phyloP scores from a whole-genome alignment of 1,140 invertebrate genomes.

The Diachasma alloeum region DNA sequence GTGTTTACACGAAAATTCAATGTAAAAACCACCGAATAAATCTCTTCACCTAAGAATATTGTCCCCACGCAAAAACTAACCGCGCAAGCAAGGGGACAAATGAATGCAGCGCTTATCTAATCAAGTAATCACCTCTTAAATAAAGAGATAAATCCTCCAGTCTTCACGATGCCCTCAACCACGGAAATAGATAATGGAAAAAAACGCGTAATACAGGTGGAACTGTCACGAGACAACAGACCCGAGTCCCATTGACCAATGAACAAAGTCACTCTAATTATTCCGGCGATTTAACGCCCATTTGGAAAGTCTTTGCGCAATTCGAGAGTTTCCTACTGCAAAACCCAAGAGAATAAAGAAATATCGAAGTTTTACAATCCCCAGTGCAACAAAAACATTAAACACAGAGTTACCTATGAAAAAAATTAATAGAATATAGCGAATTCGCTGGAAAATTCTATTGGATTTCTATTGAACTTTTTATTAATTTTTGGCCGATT shows the following conservation, averaged over 20 bases:
- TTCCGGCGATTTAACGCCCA: slow-evolving; percentile 15
- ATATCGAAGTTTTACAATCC: neutral
- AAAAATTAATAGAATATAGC: no score
- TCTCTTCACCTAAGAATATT: neutral
- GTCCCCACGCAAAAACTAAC: neutral
- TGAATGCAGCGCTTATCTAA: neutral
- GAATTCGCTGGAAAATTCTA: no score
- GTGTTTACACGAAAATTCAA: no score
- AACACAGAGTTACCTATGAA: neutral
- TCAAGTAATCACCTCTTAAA: neutral
- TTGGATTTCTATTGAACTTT: no score
- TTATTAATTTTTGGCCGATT: no score
- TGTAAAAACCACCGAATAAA: no score
- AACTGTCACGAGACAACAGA: neutral
- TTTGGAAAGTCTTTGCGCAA: slow-evolving; percentile 19
- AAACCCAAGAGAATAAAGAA: neutral
- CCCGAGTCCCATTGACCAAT: neutral
- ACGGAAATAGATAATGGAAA: neutral
- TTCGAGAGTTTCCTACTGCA: slow-evolving; percentile 19
- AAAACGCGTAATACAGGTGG: neutral
- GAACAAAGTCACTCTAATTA: slow-evolving; percentile 1
- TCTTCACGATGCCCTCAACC: neutral
- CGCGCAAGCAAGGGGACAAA: neutral
- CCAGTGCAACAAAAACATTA: neutral
- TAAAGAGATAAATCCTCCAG: neutral